These are phyloP conservation scores for Chalcis sispes DNA, from an alignment of 2,888 invertebrate genomes.

Conservation along the genomic window DNA sequence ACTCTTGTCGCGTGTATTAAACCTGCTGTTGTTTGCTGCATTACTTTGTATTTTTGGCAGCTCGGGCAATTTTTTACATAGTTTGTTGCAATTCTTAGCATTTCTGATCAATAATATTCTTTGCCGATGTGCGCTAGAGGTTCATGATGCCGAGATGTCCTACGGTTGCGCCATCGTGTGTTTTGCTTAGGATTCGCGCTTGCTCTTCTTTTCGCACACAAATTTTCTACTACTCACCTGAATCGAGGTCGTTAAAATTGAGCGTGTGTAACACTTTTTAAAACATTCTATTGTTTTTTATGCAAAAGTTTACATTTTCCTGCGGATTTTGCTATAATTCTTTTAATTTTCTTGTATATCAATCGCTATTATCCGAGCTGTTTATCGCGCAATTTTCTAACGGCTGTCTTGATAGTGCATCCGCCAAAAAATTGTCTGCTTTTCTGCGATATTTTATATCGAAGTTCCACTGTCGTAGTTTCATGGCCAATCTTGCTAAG, in stretches of 20 bases:
- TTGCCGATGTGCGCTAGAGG: slow-evolving; percentile 23
- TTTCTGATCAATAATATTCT: slow-evolving; percentile 59
- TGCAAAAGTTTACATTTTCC: background rate
- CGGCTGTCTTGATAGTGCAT: background rate
- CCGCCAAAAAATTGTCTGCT: background rate
- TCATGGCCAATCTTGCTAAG: slow-evolving; percentile 28
- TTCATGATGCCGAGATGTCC: slow-evolving; percentile 57
- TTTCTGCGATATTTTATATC: background rate
- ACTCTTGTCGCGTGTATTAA: no score
- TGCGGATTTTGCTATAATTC: background rate
- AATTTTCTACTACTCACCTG: slow-evolving; percentile 53
- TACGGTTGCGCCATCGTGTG: slow-evolving; percentile 55
- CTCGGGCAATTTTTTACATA: no score
- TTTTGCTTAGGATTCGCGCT: slow-evolving; percentile 13
- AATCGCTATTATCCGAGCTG: background rate
- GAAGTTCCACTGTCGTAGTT: background rate
- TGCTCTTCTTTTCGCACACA: slow-evolving; percentile 41
- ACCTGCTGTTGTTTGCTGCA: no score
- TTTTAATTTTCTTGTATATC: background rate
- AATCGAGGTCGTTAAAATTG: slow-evolving; percentile 32
- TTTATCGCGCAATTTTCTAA: background rate
- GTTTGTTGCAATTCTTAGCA: no score
- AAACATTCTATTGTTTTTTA: slow-evolving; percentile 59
- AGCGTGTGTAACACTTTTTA: slow-evolving; percentile 31
- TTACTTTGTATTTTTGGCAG: no score